Conservation (phyloP, 2,888 invertebrate genomes). For the Dexiosoma caninum region DNA sequence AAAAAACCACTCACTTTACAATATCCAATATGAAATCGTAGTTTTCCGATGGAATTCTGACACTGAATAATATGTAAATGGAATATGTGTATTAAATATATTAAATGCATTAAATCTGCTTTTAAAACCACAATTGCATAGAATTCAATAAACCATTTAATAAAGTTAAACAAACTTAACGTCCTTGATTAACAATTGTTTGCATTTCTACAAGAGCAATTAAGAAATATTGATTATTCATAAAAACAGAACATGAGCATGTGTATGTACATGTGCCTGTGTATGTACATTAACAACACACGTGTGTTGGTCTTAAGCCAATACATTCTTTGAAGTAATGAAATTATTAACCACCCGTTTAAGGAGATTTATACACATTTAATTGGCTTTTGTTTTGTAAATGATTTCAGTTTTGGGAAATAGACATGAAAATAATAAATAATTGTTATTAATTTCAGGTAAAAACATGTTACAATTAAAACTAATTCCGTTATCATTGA, state of each 20-base stretch:
- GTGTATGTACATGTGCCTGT: neutral
- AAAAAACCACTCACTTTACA: too few species aligned
- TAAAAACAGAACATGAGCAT: neutral
- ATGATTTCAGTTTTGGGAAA: neutral
- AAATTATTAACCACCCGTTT: constrained; percentile 2
- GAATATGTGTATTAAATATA: too few species aligned
- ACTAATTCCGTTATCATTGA: constrained; percentile 48
- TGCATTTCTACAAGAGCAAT: neutral
- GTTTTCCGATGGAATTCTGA: too few species aligned
- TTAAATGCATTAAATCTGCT: neutral
- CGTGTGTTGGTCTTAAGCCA: neutral
- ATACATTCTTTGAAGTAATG: constrained; percentile 13
- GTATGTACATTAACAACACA: neutral
- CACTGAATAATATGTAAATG: too few species aligned
- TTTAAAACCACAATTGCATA: constrained; percentile 13
- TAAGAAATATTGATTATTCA: constrained; percentile 18
- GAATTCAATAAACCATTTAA: neutral
- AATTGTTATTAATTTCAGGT: constrained; percentile 9
- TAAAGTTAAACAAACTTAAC: constrained; percentile 25
- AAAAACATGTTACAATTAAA: constrained; percentile 37
- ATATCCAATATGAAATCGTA: too few species aligned
- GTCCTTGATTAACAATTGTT: constrained; percentile 41
- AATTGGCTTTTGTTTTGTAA: constrained; percentile 2
- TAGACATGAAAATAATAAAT: neutral
- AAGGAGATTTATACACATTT: constrained; percentile 3